phyloP scores from a whole-genome alignment of 2,797 vertebrate genomes.

The Poecilia gillii region DNA sequence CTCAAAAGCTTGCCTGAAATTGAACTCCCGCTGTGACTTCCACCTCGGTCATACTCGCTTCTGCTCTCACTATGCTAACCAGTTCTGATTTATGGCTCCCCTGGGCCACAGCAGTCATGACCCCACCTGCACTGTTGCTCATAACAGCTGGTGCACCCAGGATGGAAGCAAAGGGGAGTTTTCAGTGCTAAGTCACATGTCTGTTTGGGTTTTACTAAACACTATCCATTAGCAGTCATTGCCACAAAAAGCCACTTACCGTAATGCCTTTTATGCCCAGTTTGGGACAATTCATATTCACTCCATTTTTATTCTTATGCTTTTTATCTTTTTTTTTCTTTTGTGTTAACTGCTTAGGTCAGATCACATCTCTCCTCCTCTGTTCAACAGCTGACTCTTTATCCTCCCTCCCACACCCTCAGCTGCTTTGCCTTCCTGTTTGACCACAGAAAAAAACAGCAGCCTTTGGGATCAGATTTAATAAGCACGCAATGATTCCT shows the following conservation, averaged over 20 bases:
- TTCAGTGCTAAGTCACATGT: conserved; percentile 35
- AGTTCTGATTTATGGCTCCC: conserved; percentile 64
- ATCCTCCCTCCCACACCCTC: conserved; percentile 63
- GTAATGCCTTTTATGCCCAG: conserved; percentile 7
- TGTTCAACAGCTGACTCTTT: conserved; percentile 64
- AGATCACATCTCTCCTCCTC: conserved; percentile 54
- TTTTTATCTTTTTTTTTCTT: conserved; percentile 36
- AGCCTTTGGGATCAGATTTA: conserved; percentile 26
- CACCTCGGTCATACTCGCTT: conserved; percentile 52
- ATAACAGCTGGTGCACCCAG: conserved; percentile 60
- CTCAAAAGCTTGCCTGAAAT: conserved; percentile 14
- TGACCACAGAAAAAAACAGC: conserved; percentile 37
- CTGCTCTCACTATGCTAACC: conserved; percentile 51
- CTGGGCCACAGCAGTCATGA: conserved; percentile 53
- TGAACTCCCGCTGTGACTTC: conserved; percentile 28
- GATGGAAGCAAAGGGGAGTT: conserved; percentile 10
- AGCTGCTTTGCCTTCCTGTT: conserved; percentile 60
- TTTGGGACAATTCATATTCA: conserved; percentile 49
- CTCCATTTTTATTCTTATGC: conserved; percentile 20
- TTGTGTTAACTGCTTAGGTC: conserved; percentile 50
- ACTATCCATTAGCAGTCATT: conserved; percentile 10
- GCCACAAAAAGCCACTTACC: conserved; percentile 3
- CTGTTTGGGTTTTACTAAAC: conserved; percentile 20
- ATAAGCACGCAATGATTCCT: conserved; percentile 30
- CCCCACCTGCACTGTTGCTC: conserved; percentile 55